Base-by-base conservation (phyloP, 2,113 vertebrate genomes). In the Rhineura floridana region DNA sequence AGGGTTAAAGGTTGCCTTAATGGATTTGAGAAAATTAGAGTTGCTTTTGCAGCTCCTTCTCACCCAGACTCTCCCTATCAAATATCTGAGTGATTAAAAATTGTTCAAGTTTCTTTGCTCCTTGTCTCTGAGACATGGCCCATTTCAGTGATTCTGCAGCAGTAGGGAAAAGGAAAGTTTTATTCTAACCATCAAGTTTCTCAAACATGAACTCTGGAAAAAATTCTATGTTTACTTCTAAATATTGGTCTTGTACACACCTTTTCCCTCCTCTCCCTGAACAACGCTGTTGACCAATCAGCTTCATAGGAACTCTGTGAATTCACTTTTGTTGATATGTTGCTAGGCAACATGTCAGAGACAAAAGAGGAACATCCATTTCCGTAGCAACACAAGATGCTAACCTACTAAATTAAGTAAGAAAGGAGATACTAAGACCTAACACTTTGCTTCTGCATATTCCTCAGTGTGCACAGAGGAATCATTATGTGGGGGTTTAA, bases 331-430 rank as follows among this genome's bases (percentile, higher is more conserved):
- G 89, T 93, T 77, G 91, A 48, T 87, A 36, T 17, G 95, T 96
- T 95, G 94, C 94, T 87, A 69, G 91, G 95, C 85, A 92, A 95
- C 91, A 2, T 15, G 1, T 23, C 70, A 50, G 77, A 6, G 10
- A 63, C 90, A 63, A 87, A 92, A 83, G 6, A 42, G 76, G 12
- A 65, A 62, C 33, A 81, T 73, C 81, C 69, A 52, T 86, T 70
- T 77, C 69, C 1, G 0, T 1, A 70, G 87, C 59, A 87, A 42
- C 86, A 4, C 11, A 80, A 81, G 65, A 87, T 69, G 11, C 89
- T 73, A 84, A 70, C 28, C 42, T 12, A 84, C 59, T 80, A 89
- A 21, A 36, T 76, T 55, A 90, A 85, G 23, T 48, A 67, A 39
- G 78, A 28, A 85, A 76, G 10, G 44, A 2, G 3, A 86, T 88